Evolutionary conservation across 2,888 invertebrate genomes (phyloP).

Genomic region (Tetrapedia diversipes): DNA sequence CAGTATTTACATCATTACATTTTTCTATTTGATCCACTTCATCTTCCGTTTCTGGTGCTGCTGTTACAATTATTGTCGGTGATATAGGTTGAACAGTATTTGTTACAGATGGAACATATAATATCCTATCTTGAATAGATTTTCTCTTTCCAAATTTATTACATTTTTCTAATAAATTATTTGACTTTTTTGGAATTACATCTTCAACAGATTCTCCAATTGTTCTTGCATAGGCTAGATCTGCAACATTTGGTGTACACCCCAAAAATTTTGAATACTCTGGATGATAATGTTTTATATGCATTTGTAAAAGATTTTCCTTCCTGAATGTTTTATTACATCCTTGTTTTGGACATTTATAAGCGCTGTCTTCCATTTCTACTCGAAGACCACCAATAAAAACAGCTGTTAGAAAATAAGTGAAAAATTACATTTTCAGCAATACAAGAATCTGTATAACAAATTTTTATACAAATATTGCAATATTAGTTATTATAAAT

Average conservation of each 20-base stretch:
- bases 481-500: not conserved
- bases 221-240: conserved; percentile 92
- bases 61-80: conserved; percentile 45
- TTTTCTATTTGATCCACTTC: conserved; percentile 64
- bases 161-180: conserved; percentile 82
- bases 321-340: conserved; percentile 96
- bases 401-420: conserved; percentile 84
- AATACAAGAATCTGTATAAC: conserved; percentile 71
- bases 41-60: conserved; percentile 62
- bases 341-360: conserved; percentile 90
- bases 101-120: conserved; percentile 30
- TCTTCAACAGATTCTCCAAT: conserved; percentile 86
- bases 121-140: conserved; percentile 59
- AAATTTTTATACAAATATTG: not conserved
- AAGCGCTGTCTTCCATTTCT: conserved; percentile 88
- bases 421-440: conserved; percentile 13
- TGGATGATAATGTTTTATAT: conserved; percentile 96
- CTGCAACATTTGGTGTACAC: conserved; percentile 92
- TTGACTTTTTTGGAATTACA: conserved; percentile 78
- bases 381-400: conserved; percentile 83
- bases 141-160: conserved; percentile 74
- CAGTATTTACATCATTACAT: conserved; percentile 61
- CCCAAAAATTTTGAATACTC: conserved; percentile 90
- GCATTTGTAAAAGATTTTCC: conserved; percentile 95
- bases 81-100: conserved; percentile 54